Base-by-base conservation (phyloP, 2,888 invertebrate genomes). In the Caenorhabditis sp. region DNA sequence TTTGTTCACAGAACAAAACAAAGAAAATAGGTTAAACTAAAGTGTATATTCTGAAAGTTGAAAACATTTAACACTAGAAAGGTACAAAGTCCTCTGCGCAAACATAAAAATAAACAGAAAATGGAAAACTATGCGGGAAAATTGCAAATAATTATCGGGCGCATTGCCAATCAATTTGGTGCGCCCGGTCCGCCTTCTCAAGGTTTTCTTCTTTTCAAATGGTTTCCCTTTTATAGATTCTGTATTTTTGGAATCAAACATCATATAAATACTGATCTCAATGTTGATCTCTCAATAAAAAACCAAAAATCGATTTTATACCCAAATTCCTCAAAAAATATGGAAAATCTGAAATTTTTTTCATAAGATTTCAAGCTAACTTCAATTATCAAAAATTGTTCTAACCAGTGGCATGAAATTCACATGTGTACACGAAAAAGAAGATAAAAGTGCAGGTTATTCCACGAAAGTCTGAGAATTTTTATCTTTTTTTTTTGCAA, bases 141-240 rank as follows among this genome's bases (percentile, higher is more conserved):
- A 17, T 63, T 66, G 70, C 70, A 24, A 55, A 58, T 55, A 17
- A 50, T 19, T 55, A 1, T 55, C 61, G 66, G 24, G 66, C 62
- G 59, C 24, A 24, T 60, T 67, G 61, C 71, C 51, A 71, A 67
- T 71, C 66, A 67, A 71, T 71, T 65, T 65, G 71, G 54, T 63
- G 63, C 57, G 66, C 66, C 58, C 71, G 66, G 37, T 57, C 66
- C 71, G 71, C 71, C 71, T 36, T 36, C 37, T 19, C 19, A 31
- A 31, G 31, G 26, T 53, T 53, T 53, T 53, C 21, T 23, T 23
- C 3, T 10, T 43, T 43, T 43, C 14, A 17, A 17, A 17, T 43
- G 10, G 14, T 10, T 43, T 43, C 17, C 43, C 14, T 43, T 43
- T 10, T 43, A 43, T 43, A 43, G 43, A 43, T 17, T 43, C 14